Evolutionary conservation across 1,140 invertebrate genomes (phyloP), one percentile per base, ranked within the genome.

Genomic region (Drosophila melanica): DNA sequence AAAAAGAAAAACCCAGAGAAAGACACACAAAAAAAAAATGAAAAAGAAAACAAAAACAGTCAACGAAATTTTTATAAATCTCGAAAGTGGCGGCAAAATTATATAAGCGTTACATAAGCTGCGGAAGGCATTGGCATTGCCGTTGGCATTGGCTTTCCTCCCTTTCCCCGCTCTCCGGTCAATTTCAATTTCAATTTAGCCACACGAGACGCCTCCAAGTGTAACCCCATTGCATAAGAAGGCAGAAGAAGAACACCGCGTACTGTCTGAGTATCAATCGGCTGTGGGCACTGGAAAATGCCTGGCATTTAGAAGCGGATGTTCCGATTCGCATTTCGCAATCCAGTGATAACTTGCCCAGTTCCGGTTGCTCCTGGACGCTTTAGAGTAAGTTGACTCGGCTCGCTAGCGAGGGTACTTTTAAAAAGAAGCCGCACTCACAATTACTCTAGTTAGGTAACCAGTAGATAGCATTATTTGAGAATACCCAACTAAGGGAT

Each of bases 261-360:
- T 11, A 51, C 10, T 39, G 23, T 10, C 14, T 18, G 20, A 18
- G 33, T 27, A 45, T 18, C 9, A 33, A 33, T 3, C 10, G 33
- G 23, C 30, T 10, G n/a, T 8, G 14, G 30, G 8, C 16, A 5
- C 12, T 41, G 51, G n/a, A 60, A 73, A 53, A 48, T 75, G 76
- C 80, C 69, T 84, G 84, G 84, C 84, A 87, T 87, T 87, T 87
- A 87, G 64, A 87, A 87, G 64, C 84, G 84, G 84, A 87, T 87
- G 84, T 87, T 87, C 84, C 84, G 84, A 84, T 89, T 87, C 84
- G 74, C 84, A 89, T 87, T 87, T 84, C 66, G 84, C 80, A 89
- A 77, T 80, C 76, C 84, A 87, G 74, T 87, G 84, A 87, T 87
- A 87, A 89, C 77, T 79, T 68, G 65, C 50, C 64, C 63, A 75